Base-by-base conservation (phyloP, 2,888 invertebrate genomes). In the Allophyes oxyacanthae region DNA sequence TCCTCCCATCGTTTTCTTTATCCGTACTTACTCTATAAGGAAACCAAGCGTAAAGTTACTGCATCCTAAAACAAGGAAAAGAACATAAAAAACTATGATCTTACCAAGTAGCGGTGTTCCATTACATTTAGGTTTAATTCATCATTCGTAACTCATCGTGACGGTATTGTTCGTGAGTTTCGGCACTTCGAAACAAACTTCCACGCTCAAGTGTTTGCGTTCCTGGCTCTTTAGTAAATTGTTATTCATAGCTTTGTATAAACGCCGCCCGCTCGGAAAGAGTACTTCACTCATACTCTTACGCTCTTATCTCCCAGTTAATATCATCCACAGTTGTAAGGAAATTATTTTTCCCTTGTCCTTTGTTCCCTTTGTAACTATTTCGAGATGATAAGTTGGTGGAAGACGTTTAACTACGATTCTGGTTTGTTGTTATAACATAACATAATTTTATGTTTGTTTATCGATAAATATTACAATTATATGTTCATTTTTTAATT, bases 201-300 rank as follows among this genome's bases (percentile, higher is more conserved):
- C 87, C 78, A 82, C 84, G 83, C 85, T 90, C 88, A 88, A 93
- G 91, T 92, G 89, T 91, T 91, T 90, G 90, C 85, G 88, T 88
- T 89, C 85, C 84, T 86, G 88, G 88, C 91, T 91, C 91, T 89
- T 89, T 87, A 86, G 88, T 90, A 91, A 91, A 93, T 93, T 93
- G 91, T 93, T 93, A 92, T 93, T 93, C 93, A 92, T 92, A 91
- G 92, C 91, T 91, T 89, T 88, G 87, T 91, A 89, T 89, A 91
- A 91, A 87, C 89, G 88, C 79, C 82, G 81, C 81, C 81, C 82
- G 82, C 83, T 86, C 77, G 75, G 83, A 88, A 92, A 91, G 91
- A 92, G 90, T 92, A 85, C 90, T 91, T 86, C 88, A 89, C 87
- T 88, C 88, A 88, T 88, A 81, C 82, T 69, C 74, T 70, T 66